Conservation (phyloP, 2,113 vertebrate species). For the Charina bottae region DNA sequence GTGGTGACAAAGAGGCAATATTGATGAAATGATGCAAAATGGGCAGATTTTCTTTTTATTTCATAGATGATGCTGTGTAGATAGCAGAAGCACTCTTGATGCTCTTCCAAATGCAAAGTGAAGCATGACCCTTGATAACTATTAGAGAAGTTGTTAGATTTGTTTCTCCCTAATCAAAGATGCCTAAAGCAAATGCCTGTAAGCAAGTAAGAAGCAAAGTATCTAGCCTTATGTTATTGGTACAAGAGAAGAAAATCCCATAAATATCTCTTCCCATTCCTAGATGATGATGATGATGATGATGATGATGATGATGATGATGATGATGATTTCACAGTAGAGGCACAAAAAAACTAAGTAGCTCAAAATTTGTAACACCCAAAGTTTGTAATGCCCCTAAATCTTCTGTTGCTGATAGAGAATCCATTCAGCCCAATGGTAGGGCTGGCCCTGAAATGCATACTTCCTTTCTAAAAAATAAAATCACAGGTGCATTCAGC, state of each 20-base stretch:
- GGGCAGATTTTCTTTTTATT: not conserved
- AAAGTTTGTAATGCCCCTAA: not conserved
- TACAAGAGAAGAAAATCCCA: not conserved
- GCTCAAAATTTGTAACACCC: not conserved
- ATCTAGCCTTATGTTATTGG: not conserved
- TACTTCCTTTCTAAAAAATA: not conserved
- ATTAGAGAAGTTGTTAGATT: not conserved
- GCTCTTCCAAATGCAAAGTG: not conserved
- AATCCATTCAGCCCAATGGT: not conserved
- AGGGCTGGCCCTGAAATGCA: not conserved
- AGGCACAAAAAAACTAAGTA: not conserved
- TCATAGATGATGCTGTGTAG: not conserved
- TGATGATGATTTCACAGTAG: not conserved
- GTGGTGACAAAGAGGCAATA: not conserved
- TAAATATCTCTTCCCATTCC: not conserved
- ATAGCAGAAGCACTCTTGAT: not conserved
- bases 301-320: not conserved
- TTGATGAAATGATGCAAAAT: not conserved
- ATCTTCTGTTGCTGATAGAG: not conserved
- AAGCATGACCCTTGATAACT: not conserved
- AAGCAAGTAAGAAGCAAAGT: not conserved
- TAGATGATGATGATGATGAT: too few relatives aligned
- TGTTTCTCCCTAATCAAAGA: not conserved
- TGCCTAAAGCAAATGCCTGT: not conserved
- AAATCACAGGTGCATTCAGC: not conserved